These are phyloP conservation scores for Phylloscopus trochiloides DNA, from an alignment of 2,113 vertebrate genomes.

Conservation along the genomic window DNA sequence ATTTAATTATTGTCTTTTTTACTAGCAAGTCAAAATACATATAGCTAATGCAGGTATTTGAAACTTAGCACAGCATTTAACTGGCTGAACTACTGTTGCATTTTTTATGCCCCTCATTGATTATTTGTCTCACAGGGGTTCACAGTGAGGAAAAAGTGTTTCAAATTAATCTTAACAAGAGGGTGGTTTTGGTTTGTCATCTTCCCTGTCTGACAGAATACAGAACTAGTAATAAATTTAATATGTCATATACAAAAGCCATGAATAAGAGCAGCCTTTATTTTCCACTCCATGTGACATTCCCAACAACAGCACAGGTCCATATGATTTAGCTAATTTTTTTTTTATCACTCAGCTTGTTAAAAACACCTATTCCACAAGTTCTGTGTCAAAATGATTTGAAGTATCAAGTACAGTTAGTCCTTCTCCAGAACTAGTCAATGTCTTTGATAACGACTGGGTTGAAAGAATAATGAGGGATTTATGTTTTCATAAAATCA, in stretches of 20 bases:
- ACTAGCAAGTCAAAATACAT: neutral
- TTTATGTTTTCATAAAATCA: neutral
- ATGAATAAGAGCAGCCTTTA: neutral
- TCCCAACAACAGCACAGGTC: neutral
- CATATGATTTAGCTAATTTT: neutral
- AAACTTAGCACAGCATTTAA: neutral
- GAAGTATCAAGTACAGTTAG: neutral
- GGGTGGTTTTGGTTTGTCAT: neutral
- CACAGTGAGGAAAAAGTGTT: neutral
- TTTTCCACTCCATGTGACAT: neutral
- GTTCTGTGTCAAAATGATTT: neutral
- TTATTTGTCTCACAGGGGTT: neutral
- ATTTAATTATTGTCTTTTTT: neutral
- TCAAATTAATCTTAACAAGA: neutral
- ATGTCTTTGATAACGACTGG: neutral
- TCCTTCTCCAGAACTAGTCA: neutral
- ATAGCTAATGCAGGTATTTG: neutral
- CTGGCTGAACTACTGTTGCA: neutral
- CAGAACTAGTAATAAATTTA: neutral
- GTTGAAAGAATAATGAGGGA: neutral
- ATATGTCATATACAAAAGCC: neutral
- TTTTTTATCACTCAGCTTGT: accelerated
- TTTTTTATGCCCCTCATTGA: neutral
- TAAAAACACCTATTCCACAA: neutral
- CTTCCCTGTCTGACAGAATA: neutral